Evolutionary conservation across 1,140 invertebrate species (phyloP), one percentile per base, ranked within the genome.

Genomic region (Ceratosolen fusciceps): DNA sequence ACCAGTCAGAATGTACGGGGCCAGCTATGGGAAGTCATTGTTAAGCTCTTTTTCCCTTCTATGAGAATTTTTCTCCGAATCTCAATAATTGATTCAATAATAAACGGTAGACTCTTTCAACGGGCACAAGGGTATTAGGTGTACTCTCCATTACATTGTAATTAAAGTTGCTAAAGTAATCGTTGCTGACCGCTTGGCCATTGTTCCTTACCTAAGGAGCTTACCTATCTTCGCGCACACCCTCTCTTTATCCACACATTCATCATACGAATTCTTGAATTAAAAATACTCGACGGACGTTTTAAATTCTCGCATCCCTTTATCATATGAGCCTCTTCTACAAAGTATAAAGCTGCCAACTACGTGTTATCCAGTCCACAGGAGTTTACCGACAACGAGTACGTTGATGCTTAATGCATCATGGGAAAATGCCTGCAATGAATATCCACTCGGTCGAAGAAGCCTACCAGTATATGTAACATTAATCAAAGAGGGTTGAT

Each of bases 11-110:
- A 52, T 71, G 47, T 71, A 52, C n/a, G n/a, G 49, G 70, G 10
- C 74, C 79, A 56, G 70, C 81, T 81, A 77, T 71, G 65, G 72
- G 80, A 81, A 82, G 78, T 81, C 77, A 62, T 70, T 73, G 73
- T 52, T 78, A 73, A 60, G 68, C 39, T 58, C 24, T 58, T 74
- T 62, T 71, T 47, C 62, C 21, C 39, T 73, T 10, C 67, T 52
- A 67, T 76, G 62, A 37, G 74, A 76, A 76, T 68, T 47, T 68
- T 68, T 47, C 67, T 68, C 19, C 39, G n/a, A 68, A 68, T 68
- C 21, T 68, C 67, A 39, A 47, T 68, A 68, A 68, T 47, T 68
- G 67, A 24, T 47, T 68, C 16, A 65, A 65, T 65, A 65, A 65
- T 65, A 65, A 65, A 31, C 60, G 31, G 31, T n/a, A 37, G 16